Conservation (phyloP, 2,888 invertebrate species). For the Polydrusus cervinus region DNA sequence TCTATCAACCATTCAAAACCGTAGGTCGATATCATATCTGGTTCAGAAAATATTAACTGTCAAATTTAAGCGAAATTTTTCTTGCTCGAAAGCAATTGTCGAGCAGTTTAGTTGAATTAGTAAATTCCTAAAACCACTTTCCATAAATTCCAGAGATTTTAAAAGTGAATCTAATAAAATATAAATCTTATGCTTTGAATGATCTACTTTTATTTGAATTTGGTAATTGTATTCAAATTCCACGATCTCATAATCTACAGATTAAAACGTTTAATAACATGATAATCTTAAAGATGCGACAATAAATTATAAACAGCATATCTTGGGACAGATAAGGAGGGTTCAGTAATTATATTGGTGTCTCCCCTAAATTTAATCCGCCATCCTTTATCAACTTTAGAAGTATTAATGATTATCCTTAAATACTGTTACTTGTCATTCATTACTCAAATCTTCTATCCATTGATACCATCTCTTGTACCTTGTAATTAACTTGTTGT, state of each 20-base stretch:
- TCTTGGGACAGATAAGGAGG: neutral
- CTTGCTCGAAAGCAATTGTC: no score
- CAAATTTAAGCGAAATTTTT: no score
- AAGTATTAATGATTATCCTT: slow-evolving; percentile 15
- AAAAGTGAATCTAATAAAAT: no score
- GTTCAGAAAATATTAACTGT: no score
- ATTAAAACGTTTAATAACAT: neutral
- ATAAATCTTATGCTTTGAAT: no score
- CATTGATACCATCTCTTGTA: slow-evolving; percentile 14
- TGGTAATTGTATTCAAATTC: no score
- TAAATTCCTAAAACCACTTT: no score
- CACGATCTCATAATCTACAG: neutral
- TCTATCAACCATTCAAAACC: no score
- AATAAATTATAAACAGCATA: neutral
- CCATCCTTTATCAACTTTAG: slow-evolving; percentile 4
- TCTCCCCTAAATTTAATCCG: slow-evolving; percentile 6
- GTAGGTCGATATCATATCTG: no score
- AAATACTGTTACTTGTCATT: slow-evolving; percentile 25
- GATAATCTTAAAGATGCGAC: neutral
- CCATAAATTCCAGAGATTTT: no score
- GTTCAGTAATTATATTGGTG: neutral
- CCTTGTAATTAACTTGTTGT: neutral
- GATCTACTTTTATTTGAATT: no score
- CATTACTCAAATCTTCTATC: slow-evolving; percentile 28
- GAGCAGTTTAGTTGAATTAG: no score